These are phyloP conservation scores for Ichneumoninae sp. DNA, from an alignment of 2,888 invertebrate genomes.

Conservation along the genomic window DNA sequence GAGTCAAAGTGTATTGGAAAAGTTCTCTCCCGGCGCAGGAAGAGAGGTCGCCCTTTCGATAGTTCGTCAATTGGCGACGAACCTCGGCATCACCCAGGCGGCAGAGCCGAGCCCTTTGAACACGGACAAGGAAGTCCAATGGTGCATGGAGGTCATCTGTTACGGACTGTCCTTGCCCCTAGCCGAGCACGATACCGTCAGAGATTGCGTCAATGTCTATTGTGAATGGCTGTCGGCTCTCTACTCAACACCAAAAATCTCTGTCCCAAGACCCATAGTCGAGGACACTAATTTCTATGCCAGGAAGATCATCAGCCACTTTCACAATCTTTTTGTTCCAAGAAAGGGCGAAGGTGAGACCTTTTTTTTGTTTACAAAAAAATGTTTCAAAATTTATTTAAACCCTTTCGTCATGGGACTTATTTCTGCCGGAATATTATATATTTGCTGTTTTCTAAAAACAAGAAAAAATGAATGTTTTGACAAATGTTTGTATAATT, in stretches of 20 bases:
- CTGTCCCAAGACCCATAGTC: slow-evolving; percentile 94
- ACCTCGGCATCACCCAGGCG: slow-evolving; percentile 90
- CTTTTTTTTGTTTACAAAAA: slow-evolving; percentile 62
- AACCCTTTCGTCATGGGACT: slow-evolving; percentile 4
- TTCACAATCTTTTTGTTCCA: slow-evolving; percentile 97
- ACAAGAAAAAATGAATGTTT: not conserved
- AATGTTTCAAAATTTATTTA: not conserved
- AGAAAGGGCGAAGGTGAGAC: slow-evolving; percentile 94
- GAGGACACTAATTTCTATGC: slow-evolving; percentile 96
- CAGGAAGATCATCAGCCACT: slow-evolving; percentile 94
- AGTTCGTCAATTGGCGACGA: slow-evolving; percentile 91
- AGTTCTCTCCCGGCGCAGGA: slow-evolving; percentile 90
- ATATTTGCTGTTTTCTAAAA: not conserved
- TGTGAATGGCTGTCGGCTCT: slow-evolving; percentile 98
- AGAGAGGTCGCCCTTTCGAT: slow-evolving; percentile 93
- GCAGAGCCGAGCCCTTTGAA: slow-evolving; percentile 93
- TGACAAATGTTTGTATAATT: not conserved
- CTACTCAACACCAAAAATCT: slow-evolving; percentile 92
- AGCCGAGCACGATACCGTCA: slow-evolving; percentile 96
- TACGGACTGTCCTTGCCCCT: slow-evolving; percentile 96
- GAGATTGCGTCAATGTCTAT: slow-evolving; percentile 98
- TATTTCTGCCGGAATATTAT: not conserved
- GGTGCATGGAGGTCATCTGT: slow-evolving; percentile 95
- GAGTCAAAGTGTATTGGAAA: slow-evolving; percentile 91
- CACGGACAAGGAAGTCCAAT: slow-evolving; percentile 94